These are phyloP conservation scores for Porites evermanni DNA, from an alignment of 92 coral and sea anemone species.

Conservation along the genomic window DNA sequence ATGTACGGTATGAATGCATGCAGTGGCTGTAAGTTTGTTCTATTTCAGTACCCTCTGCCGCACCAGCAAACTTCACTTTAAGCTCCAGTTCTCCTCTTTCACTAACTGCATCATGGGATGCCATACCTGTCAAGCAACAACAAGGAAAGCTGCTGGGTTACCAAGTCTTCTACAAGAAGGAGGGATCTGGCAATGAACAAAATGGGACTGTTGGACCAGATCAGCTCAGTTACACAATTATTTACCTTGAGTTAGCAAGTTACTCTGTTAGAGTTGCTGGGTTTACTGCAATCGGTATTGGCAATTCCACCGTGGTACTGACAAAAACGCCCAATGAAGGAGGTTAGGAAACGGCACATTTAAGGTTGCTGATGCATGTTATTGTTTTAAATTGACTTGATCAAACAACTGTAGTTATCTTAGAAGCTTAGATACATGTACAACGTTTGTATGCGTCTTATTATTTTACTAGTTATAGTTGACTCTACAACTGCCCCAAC, in stretches of 20 bases:
- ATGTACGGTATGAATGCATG: too few species aligned
- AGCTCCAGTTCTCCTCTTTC: slow-evolving; percentile 55
- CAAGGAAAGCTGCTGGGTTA: slow-evolving; percentile 75
- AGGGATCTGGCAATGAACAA: slow-evolving; percentile 15
- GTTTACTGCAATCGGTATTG: slow-evolving; percentile 64
- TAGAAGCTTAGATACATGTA: too few species aligned
- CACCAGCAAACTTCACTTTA: slow-evolving; percentile 71
- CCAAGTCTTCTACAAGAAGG: slow-evolving; percentile 51
- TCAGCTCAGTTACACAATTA: slow-evolving; percentile 4
- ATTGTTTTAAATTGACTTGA: too few species aligned
- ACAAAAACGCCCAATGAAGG: slow-evolving; percentile 62
- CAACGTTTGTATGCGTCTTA: too few species aligned
- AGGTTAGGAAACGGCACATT: slow-evolving; percentile 53
- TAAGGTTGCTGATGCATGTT: background rate
- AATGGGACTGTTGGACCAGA: slow-evolving; percentile 5
- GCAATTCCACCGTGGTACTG: slow-evolving; percentile 36
- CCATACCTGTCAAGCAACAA: slow-evolving; percentile 59
- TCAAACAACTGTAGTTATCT: too few species aligned
- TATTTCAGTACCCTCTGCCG: slow-evolving; percentile 66
- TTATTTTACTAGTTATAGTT: too few species aligned
- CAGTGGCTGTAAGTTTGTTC: background rate
- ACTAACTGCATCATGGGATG: slow-evolving; percentile 69
- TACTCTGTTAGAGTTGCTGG: slow-evolving; percentile 70
- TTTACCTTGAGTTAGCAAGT: slow-evolving; percentile 56
- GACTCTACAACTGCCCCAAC: too few species aligned